These are phyloP conservation scores for Ceyx margarethae DNA, from an alignment of 2,113 vertebrate genomes.

Conservation along the genomic window DNA sequence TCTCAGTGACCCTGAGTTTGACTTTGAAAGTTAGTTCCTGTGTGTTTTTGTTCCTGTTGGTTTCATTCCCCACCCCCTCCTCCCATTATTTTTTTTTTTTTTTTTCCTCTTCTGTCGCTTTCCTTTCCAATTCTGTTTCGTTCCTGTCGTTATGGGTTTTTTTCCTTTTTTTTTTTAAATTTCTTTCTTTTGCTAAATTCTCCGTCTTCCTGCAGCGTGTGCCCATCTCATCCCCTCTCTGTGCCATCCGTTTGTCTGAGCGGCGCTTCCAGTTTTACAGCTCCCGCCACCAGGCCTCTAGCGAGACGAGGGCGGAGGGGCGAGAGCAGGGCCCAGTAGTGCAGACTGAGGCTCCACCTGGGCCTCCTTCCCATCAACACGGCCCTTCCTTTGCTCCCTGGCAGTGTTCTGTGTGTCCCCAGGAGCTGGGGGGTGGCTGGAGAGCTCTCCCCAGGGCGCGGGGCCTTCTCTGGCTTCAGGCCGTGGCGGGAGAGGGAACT, in stretches of 20 bases:
- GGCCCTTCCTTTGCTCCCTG: too few relatives aligned
- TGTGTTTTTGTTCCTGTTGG: slow-evolving; percentile 82
- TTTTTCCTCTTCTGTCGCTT: slow-evolving; percentile 20
- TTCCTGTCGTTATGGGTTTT: not conserved
- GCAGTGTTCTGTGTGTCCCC: too few relatives aligned
- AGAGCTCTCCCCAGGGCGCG: too few relatives aligned
- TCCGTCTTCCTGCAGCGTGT: not conserved
- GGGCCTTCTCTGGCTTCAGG: too few relatives aligned
- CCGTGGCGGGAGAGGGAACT: fast-evolving
- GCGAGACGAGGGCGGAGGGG: not conserved
- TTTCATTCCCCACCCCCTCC: slow-evolving; percentile 64
- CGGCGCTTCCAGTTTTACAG: slow-evolving; percentile 73
- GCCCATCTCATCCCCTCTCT: slow-evolving; percentile 32
- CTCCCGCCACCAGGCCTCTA: not conserved
- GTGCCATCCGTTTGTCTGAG: slow-evolving; percentile 62
- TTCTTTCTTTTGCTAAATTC: not conserved
- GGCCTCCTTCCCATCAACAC: too few relatives aligned
- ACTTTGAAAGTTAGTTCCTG: slow-evolving; percentile 97
- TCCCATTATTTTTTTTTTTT: slow-evolving; percentile 17
- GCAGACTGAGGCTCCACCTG: too few relatives aligned
- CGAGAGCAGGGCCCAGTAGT: not conserved
- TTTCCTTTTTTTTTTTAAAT: not conserved
- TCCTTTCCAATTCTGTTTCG: slow-evolving; percentile 23
- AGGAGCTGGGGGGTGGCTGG: too few relatives aligned
- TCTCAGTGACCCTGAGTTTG: slow-evolving; percentile 94